Percentiles rank a stretch among this genome's conserved stretches.
phyloP scores from a whole-genome alignment of 1,140 invertebrate genomes.

The Planococcus citri region DNA sequence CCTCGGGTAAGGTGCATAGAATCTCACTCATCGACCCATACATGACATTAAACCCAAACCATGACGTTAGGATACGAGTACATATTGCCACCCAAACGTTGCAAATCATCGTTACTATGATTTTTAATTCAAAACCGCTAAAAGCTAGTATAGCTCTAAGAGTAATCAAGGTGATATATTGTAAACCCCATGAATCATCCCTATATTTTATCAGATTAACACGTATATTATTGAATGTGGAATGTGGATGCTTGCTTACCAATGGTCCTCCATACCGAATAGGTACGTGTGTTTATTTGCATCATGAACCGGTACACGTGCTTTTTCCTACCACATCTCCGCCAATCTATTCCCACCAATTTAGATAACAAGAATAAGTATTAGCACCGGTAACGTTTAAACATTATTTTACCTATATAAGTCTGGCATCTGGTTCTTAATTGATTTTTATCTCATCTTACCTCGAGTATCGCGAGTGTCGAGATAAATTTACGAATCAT shows the following conservation, averaged over 20 bases:
- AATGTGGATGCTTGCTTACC: no score
- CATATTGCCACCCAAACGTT: not conserved
- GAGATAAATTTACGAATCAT: not conserved
- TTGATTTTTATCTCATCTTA: not conserved
- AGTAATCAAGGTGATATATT: not conserved
- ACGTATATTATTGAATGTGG: no score
- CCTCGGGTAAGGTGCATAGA: not conserved
- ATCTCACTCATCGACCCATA: not conserved
- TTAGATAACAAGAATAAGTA: slow-evolving; percentile 1
- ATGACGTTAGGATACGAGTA: no score
- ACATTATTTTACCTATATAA: not conserved
- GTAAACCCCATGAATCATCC: not conserved
- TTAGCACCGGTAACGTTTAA: not conserved
- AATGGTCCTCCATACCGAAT: no score
- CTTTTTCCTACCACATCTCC: not conserved
- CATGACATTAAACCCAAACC: no score
- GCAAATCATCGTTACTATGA: not conserved
- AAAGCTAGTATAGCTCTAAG: no score
- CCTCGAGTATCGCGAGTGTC: not conserved
- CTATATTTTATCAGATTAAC: no score
- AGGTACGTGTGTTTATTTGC: not conserved
- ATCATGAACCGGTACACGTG: not conserved
- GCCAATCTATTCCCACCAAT: not conserved
- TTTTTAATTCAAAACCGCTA: not conserved
- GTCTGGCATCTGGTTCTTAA: not conserved